Evolutionary conservation across 1,140 invertebrate species (phyloP), one percentile per base, ranked within the genome.

Genomic region (Monomorium pharaonis): DNA sequence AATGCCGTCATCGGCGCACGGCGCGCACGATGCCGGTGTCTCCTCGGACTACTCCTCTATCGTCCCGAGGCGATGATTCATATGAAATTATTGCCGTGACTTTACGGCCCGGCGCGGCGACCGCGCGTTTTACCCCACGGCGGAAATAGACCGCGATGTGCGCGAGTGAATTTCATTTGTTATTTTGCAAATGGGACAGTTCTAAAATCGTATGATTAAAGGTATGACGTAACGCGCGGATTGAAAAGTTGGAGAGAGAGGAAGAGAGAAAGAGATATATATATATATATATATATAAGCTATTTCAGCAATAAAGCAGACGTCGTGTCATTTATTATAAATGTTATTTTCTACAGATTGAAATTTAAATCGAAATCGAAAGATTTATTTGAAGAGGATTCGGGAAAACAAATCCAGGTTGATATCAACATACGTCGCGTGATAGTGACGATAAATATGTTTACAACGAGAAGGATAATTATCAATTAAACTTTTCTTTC

Each of bases 131-230:
- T n/a, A n/a, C 51, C 47, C 37, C 24, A 44, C n/a, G 47, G 87
- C 75, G 49, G 65, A 88, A 77, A 70, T 86, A 70, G 67, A 24
- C 75, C 14, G 24, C 62, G 65, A 74, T 70, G 21, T 27, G 65
- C 30, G 65, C 69, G 60, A 56, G 63, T 63, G 81, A 69, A 85
- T 85, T 77, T 30, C 63, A 54, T 65, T 86, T 83, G 69, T 67
- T 85, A 77, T 63, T 69, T 67, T 70, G 33, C 49, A n/a, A 7
- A 65, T 65, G 62, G 37, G 54, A 87, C 63, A 75, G 78, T 67
- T 85, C 81, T 75, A 63, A 76, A 60, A 74, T 58, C 51, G 37
- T 49, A 49, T 60, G 49, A 86, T 69, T 60, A 65, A 72, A 49
- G 37, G 37, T 47, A n/a, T 69, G 85, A 62, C n/a, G 30, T 78